Percentiles rank a stretch among this genome's conserved stretches.
Conservation (phyloP, 1,140 invertebrate species). For the Musca domestica region DNA sequence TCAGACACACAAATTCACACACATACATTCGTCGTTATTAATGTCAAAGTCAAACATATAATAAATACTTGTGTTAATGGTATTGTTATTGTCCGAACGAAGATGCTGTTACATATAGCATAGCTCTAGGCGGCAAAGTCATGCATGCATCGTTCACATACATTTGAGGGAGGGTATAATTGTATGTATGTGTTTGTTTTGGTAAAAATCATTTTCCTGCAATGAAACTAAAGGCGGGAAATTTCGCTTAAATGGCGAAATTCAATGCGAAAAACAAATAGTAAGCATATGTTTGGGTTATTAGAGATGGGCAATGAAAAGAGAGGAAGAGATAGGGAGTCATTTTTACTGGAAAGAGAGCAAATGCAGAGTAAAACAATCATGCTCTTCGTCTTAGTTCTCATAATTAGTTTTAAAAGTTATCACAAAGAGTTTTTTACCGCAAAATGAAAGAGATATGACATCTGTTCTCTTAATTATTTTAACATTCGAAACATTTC, state of each 20-base stretch:
- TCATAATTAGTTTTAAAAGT: neutral
- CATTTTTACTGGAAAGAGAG: too few relatives aligned
- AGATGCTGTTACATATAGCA: too few relatives aligned
- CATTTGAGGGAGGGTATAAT: neutral
- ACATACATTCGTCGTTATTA: neutral
- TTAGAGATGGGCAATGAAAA: neutral
- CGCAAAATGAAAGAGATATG: neutral
- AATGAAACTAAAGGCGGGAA: constrained; percentile 17
- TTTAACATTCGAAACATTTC: neutral
- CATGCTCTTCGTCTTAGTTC: too few relatives aligned
- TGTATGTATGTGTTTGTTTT: too few relatives aligned
- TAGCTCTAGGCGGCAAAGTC: neutral
- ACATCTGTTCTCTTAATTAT: too few relatives aligned
- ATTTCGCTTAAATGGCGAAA: neutral
- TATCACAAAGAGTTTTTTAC: neutral
- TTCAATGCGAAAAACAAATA: neutral
- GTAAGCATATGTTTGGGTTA: constrained; percentile 10
- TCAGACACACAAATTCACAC: neutral
- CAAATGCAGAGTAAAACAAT: too few relatives aligned
- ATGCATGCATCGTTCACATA: neutral
- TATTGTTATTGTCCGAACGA: constrained; percentile 6
- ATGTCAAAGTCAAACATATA: constrained; percentile 16
- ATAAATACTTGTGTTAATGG: constrained; percentile 2
- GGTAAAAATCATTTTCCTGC: too few relatives aligned
- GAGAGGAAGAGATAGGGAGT: neutral